Base-by-base conservation (phyloP, 1,140 invertebrate species). In the Nixonia krombeini region DNA sequence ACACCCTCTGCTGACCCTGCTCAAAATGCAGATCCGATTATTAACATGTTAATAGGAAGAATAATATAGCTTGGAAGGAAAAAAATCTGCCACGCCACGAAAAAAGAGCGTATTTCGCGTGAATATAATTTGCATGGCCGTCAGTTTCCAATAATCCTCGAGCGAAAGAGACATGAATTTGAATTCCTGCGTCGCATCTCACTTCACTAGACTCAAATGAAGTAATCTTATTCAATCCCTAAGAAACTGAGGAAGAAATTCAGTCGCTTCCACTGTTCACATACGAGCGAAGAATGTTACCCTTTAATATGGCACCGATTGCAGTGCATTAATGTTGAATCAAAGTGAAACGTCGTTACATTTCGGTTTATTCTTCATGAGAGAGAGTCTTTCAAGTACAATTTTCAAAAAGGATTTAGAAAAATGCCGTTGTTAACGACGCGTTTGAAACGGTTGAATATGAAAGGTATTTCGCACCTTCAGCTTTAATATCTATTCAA, bases 101-200 rank as follows among this genome's bases (percentile, higher is more conserved):
- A 13, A 6, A 21, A 25, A 10, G n/a, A 3, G 12, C n/a, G 40
- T 25, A 42, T 42, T 42, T 42, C 15, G 37, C 37, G 15, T 21
- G 37, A 10, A 40, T 25, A 9, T 42, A 42, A 42, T 42, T 42
- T 42, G 18, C 40, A 42, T 42, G 25, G 31, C 40, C 18, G 40
- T 21, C 40, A 29, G 10, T 29, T 45, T 45, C 42, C 42, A 45
- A 45, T 45, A 45, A 45, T 13, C 42, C 42, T 29, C 25, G 26
- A 29, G 15, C 42, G 13, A 13, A 13, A 29, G 29, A 45, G 26
- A 28, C 23, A n/a, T 25, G 42, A 26, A 45, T 45, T 45, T 15
- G 26, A 45, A 45, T 45, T 45, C 42, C n/a, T n/a, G 12, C 10
- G 4, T 25, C 21, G 42, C 10, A 29, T 29, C 42, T 45, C 25